phyloP scores from a whole-genome alignment of 2,888 invertebrate species.

The Leptopilina drosophilae region DNA sequence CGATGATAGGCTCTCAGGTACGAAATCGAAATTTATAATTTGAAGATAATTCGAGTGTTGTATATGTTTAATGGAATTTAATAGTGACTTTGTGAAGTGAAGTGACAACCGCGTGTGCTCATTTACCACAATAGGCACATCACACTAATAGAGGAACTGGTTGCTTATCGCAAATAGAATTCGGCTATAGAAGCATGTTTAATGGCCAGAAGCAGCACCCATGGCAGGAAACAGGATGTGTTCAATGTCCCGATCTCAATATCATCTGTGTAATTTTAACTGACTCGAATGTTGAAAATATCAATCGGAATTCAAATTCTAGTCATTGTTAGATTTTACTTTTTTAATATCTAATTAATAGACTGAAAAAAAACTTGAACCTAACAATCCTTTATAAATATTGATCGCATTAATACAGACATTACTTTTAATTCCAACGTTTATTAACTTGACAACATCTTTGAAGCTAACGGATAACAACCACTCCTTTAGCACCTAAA shows the following conservation, averaged over 20 bases:
- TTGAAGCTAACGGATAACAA: too few species aligned
- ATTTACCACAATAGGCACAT: constrained; percentile 46
- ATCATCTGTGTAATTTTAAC: constrained; percentile 56
- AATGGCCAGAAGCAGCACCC: constrained; percentile 53
- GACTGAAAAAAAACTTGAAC: too few species aligned
- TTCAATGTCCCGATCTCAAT: constrained; percentile 72
- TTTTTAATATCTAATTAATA: too few species aligned
- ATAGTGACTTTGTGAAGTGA: constrained; percentile 22
- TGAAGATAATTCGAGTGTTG: not conserved
- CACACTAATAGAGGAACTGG: constrained; percentile 50
- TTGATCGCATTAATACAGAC: too few species aligned
- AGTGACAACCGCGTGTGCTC: constrained; percentile 20
- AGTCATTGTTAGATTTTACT: too few species aligned
- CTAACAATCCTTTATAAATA: too few species aligned
- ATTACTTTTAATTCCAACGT: too few species aligned
- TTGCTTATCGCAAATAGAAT: constrained; percentile 63
- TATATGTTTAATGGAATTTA: constrained; percentile 5
- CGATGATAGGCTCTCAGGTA: too few species aligned
- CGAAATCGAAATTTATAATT: too few species aligned
- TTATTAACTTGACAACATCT: too few species aligned
- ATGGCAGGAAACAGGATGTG: constrained; percentile 69
- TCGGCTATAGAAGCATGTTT: constrained; percentile 55
- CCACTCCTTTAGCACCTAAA: too few species aligned
- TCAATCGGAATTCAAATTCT: not conserved
- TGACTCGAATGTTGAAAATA: not conserved